A percentile compares a stretch with the other conserved stretches of the same genome.
Conservation (phyloP, 2,113 vertebrate species). For the Meleagris gallopavo region DNA sequence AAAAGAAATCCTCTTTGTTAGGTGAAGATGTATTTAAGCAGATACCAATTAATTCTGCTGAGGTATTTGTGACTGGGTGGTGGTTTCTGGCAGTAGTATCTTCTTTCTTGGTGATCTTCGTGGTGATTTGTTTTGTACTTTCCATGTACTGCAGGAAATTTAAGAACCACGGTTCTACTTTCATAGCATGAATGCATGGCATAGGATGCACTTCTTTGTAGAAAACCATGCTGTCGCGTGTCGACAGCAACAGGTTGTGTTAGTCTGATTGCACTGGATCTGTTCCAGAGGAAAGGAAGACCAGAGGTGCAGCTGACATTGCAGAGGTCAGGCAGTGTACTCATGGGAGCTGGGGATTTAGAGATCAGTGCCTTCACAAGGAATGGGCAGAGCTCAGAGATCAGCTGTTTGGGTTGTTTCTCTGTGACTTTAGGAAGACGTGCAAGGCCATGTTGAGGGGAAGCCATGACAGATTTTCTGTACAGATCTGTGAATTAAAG, state of each 20-base stretch:
- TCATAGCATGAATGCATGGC: background rate
- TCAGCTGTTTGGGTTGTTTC: background rate
- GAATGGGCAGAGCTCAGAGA: background rate
- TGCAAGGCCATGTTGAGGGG: background rate
- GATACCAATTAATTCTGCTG: background rate
- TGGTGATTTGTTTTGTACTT: background rate
- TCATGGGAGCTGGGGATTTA: background rate
- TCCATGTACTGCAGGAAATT: background rate
- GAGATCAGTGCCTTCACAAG: fast-evolving
- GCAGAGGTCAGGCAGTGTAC: background rate
- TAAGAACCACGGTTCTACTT: background rate
- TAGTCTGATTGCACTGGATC: fast-evolving
- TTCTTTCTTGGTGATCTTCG: background rate
- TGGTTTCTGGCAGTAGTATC: background rate
- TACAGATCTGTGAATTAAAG: background rate
- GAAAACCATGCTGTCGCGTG: fast-evolving
- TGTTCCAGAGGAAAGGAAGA: background rate
- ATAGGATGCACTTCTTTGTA: background rate
- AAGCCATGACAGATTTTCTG: background rate
- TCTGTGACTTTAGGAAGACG: background rate
- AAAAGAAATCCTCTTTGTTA: background rate
- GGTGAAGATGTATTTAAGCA: background rate
- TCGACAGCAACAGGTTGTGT: fast-evolving
- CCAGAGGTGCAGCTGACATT: fast-evolving
- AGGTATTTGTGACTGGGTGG: background rate